Evolutionary conservation across 1,140 invertebrate genomes (phyloP).

Genomic region (Lineus longissimus): DNA sequence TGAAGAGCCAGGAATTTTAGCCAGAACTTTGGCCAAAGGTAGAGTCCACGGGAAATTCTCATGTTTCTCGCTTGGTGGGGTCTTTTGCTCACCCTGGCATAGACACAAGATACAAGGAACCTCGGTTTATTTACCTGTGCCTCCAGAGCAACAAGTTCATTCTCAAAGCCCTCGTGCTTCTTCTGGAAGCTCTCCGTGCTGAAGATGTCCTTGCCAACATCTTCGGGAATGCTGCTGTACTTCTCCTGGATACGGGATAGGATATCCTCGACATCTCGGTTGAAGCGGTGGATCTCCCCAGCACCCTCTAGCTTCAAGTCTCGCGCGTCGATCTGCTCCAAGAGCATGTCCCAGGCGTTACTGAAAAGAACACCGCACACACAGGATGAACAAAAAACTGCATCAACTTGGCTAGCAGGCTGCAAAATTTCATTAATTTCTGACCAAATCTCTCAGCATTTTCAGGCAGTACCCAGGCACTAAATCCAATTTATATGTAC

Average conservation of each 20-base stretch:
- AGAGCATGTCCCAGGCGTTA: slow-evolving; percentile 80
- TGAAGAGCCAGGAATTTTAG: too few species aligned
- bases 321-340: slow-evolving; percentile 79
- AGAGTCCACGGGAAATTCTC: too few species aligned
- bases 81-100: too few species aligned
- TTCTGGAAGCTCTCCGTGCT: slow-evolving; percentile 77
- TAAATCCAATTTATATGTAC: too few species aligned
- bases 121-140: slow-evolving; percentile 65
- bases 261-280: slow-evolving; percentile 91
- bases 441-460: slow-evolving; percentile 6
- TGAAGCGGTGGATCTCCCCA: slow-evolving; percentile 93
- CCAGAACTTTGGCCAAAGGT: too few species aligned
- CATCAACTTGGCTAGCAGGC: too few species aligned
- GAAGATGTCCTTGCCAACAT: slow-evolving; percentile 82
- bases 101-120: too few species aligned
- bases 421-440: too few species aligned
- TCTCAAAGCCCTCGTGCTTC: slow-evolving; percentile 91
- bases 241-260: slow-evolving; percentile 71
- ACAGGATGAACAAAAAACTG: not conserved
- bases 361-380: slow-evolving; percentile 59
- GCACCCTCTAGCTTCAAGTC: slow-evolving; percentile 84
- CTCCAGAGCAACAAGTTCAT: slow-evolving; percentile 88
- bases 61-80: too few species aligned
- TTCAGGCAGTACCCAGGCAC: slow-evolving; percentile 32
- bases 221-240: slow-evolving; percentile 64